Percentiles rank a stretch among this genome's conserved stretches.
These are phyloP conservation scores for Brachyistius frenatus DNA, from an alignment of 2,113 vertebrate species.

Conservation along the genomic window DNA sequence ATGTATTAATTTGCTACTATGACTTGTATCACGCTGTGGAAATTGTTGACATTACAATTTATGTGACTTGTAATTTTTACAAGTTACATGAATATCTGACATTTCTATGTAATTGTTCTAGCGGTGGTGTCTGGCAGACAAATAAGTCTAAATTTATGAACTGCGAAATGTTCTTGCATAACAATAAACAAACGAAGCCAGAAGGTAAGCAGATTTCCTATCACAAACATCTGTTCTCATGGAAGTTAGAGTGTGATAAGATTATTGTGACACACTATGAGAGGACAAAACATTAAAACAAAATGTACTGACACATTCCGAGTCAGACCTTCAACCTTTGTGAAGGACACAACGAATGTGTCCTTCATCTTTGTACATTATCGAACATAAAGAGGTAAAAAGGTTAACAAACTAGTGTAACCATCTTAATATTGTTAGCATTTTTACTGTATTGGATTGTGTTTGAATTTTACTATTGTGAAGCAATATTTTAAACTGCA, in stretches of 20 bases:
- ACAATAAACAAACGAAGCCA: background rate
- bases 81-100: background rate
- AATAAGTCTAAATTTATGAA: background rate
- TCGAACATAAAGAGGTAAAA: too few species aligned
- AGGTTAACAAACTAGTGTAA: too few species aligned
- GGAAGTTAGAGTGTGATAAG: background rate
- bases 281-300: background rate
- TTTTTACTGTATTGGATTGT: too few species aligned
- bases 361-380: too few species aligned
- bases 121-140: background rate
- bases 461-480: too few species aligned
- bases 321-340: too few species aligned
- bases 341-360: too few species aligned
- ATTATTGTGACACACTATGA: background rate
- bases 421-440: too few species aligned
- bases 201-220: background rate
- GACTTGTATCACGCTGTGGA: too few species aligned
- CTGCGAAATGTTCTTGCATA: background rate
- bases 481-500: too few species aligned
- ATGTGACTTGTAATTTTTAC: background rate
- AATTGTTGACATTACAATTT: too few species aligned
- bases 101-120: background rate
- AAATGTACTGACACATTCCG: background rate
- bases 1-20: too few species aligned
- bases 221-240: background rate